Percentiles rank a stretch among this genome's conserved stretches.
phyloP scores from a whole-genome alignment of 2,113 vertebrate species.

The Stictonetta naevosa region DNA sequence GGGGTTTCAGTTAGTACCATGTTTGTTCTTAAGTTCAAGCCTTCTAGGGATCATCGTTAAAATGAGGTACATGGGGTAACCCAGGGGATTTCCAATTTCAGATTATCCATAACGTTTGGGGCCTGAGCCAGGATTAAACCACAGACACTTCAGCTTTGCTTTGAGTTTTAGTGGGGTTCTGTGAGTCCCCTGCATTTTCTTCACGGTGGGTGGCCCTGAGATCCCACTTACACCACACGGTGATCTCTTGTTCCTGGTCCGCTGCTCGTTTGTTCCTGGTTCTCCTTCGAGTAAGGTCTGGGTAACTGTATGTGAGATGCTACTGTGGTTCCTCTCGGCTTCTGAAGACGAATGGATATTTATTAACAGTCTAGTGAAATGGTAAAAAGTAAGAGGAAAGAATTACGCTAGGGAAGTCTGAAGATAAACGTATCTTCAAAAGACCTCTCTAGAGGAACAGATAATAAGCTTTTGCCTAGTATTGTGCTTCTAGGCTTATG shows the following conservation, averaged over 20 bases:
- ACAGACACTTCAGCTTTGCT: not conserved
- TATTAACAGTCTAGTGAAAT: not conserved
- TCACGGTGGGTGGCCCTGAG: not conserved
- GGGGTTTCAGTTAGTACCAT: not conserved
- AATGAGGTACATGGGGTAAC: not conserved
- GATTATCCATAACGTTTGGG: not conserved
- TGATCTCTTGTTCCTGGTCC: slow-evolving; percentile 27
- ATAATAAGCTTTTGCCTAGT: not conserved
- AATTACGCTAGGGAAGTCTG: not conserved
- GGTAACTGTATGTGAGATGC: not conserved
- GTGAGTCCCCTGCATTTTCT: not conserved
- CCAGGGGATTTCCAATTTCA: not conserved
- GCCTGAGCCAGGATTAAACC: not conserved
- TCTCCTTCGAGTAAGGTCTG: not conserved
- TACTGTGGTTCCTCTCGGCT: not conserved
- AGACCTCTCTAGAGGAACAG: not conserved
- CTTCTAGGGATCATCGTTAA: not conserved
- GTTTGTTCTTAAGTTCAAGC: not conserved
- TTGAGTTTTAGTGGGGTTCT: not conserved
- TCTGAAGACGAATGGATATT: not conserved
- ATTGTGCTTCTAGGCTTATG: not conserved
- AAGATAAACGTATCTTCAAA: not conserved
- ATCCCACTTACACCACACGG: slow-evolving; percentile 35
- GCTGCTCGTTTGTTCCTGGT: not conserved
- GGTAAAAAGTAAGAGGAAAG: not conserved